Conservation (phyloP, 2,113 vertebrate species). For the Hucho hucho region DNA sequence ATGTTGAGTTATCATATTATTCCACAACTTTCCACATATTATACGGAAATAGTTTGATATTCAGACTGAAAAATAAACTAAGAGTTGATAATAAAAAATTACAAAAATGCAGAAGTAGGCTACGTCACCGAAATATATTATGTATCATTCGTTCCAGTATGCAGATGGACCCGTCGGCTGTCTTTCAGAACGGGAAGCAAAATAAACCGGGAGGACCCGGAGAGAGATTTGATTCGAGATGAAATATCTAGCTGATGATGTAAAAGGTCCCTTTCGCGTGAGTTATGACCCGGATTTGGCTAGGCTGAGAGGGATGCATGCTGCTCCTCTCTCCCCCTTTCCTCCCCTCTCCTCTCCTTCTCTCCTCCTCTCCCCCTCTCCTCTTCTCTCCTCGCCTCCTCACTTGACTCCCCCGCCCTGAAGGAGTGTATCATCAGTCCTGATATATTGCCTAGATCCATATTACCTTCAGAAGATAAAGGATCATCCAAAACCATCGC, state of each 20-base stretch:
- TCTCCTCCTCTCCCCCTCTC: background rate
- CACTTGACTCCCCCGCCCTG: constrained; percentile 45
- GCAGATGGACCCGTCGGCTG: constrained; percentile 32
- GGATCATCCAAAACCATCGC: constrained; percentile 49
- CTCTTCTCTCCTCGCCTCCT: constrained; percentile 29
- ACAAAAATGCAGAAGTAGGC: background rate
- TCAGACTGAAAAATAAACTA: background rate
- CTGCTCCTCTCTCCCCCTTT: constrained; percentile 54
- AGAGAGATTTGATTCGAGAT: constrained; percentile 71
- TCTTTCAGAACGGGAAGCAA: constrained; percentile 31
- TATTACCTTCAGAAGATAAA: constrained; percentile 72
- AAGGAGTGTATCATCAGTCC: constrained; percentile 69
- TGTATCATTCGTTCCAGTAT: constrained; percentile 10
- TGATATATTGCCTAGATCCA: constrained; percentile 71
- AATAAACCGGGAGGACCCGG: constrained; percentile 49
- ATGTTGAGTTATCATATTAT: background rate
- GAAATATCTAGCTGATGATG: constrained; percentile 70
- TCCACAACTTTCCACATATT: background rate
- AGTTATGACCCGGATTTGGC: constrained; percentile 72
- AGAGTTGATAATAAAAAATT: too few species aligned
- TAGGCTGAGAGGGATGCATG: constrained; percentile 67
- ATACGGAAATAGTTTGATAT: too few species aligned
- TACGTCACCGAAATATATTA: background rate
- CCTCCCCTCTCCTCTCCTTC: constrained; percentile 21
- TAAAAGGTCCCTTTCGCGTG: constrained; percentile 73